These are phyloP conservation scores for Pogonognathellus flavescens DNA, from an alignment of 1,140 invertebrate genomes.

Conservation along the genomic window DNA sequence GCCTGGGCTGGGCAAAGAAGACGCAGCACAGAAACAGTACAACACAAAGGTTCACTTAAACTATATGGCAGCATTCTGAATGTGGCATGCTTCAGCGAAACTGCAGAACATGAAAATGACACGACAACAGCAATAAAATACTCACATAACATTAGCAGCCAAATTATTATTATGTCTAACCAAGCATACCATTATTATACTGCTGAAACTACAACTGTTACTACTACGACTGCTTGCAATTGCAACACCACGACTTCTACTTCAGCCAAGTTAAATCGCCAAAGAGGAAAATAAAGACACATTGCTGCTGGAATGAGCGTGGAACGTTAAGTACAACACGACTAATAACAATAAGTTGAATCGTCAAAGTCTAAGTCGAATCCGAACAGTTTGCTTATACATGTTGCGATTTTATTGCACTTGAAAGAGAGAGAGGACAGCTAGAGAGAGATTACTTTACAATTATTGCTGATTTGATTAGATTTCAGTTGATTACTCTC, in stretches of 20 bases:
- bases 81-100: not conserved
- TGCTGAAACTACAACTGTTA: not conserved
- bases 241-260: not conserved
- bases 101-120: not conserved
- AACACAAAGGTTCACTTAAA: not conserved
- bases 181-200: not conserved
- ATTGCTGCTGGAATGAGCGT: not conserved
- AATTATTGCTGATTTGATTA: conserved; percentile 44
- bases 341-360: not conserved
- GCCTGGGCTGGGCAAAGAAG: conserved; percentile 7
- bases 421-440: conserved; percentile 24
- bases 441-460: conserved; percentile 31
- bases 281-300: not conserved
- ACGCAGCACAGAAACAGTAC: not conserved
- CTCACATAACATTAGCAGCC: conserved; percentile 33
- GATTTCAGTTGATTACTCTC: conserved; percentile 35
- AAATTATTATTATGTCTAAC: conserved; percentile 38
- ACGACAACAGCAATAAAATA: conserved; percentile 37
- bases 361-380: not conserved
- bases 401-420: not conserved
- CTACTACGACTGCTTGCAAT: not conserved
- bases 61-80: not conserved
- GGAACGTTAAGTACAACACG: not conserved
- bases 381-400: not conserved
- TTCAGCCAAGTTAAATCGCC: not conserved